A percentile compares a stretch with the other conserved stretches of the same genome.
Conservation (phyloP, 2,113 vertebrate species). For the Paralichthys olivaceus region DNA sequence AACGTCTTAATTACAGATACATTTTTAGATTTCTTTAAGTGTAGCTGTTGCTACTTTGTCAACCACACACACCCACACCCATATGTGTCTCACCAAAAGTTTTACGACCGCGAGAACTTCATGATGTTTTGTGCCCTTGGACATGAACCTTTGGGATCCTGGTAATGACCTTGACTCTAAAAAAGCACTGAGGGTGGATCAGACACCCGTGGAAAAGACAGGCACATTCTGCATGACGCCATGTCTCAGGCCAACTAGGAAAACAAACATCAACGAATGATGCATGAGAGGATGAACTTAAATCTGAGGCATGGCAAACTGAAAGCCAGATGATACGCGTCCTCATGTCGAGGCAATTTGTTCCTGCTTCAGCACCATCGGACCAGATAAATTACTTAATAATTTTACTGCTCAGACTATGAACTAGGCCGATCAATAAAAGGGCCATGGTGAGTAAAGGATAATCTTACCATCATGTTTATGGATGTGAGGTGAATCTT, state of each 20-base stretch:
- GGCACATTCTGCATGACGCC: slow-evolving; percentile 39
- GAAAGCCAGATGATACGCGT: slow-evolving; percentile 54
- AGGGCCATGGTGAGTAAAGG: not conserved
- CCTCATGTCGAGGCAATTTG: slow-evolving; percentile 44
- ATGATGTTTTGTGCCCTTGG: slow-evolving; percentile 41
- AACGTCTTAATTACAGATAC: not conserved
- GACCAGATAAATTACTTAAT: slow-evolving; percentile 14
- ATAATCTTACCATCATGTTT: not conserved
- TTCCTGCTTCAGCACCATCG: slow-evolving; percentile 32
- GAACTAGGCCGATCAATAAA: not conserved
- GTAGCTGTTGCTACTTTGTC: not conserved
- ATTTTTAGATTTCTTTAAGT: not conserved
- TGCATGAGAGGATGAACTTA: slow-evolving; percentile 38
- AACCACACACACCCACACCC: slow-evolving; percentile 16
- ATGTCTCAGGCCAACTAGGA: slow-evolving; percentile 57
- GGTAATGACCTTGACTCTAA: slow-evolving; percentile 64
- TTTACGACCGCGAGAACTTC: slow-evolving; percentile 37
- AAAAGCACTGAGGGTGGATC: slow-evolving; percentile 35
- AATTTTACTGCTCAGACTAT: slow-evolving; percentile 1
- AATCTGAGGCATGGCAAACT: slow-evolving; percentile 31
- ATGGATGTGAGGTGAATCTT: not conserved
- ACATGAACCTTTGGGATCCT: slow-evolving; percentile 53
- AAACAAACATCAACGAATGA: slow-evolving; percentile 64
- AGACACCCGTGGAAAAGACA: slow-evolving; percentile 43
- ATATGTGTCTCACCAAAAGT: slow-evolving; percentile 23